phyloP scores from a whole-genome alignment of 2,113 vertebrate species.

The Coryphaenoides rupestris region DNA sequence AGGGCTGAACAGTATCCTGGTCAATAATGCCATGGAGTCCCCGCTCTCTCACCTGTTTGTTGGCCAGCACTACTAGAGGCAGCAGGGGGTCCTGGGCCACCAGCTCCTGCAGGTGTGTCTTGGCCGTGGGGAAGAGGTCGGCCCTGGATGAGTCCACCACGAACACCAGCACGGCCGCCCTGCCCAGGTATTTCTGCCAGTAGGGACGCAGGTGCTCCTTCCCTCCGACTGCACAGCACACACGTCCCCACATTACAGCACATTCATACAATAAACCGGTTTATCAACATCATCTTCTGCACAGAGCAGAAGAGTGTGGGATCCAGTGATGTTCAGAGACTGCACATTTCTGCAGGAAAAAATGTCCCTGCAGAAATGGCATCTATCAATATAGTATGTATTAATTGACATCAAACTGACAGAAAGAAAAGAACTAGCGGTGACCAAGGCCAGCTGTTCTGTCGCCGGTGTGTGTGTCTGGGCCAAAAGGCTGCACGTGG shows the following conservation, averaged over 20 bases:
- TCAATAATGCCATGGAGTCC: not conserved
- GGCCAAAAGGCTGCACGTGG: no score
- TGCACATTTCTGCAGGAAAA: no score
- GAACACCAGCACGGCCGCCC: constrained; percentile 81
- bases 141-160: constrained; percentile 86
- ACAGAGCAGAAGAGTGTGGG: no score
- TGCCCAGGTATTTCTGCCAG: constrained; percentile 82
- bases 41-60: constrained; percentile 86
- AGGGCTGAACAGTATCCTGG: not conserved
- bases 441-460: no score
- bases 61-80: constrained; percentile 88
- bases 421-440: no score
- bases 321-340: not conserved
- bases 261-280: no score
- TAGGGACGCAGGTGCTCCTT: constrained; percentile 79
- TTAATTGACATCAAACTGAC: no score
- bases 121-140: constrained; percentile 79
- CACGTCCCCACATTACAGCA: not conserved
- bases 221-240: constrained; percentile 79
- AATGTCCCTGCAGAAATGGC: no score
- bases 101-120: constrained; percentile 80
- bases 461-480: no score
- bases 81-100: constrained; percentile 72
- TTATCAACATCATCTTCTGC: no score
- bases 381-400: no score